Percentiles rank a stretch among this genome's conserved stretches.
Conservation (phyloP, 2,113 vertebrate genomes). For the Antidorcas marsupialis region DNA sequence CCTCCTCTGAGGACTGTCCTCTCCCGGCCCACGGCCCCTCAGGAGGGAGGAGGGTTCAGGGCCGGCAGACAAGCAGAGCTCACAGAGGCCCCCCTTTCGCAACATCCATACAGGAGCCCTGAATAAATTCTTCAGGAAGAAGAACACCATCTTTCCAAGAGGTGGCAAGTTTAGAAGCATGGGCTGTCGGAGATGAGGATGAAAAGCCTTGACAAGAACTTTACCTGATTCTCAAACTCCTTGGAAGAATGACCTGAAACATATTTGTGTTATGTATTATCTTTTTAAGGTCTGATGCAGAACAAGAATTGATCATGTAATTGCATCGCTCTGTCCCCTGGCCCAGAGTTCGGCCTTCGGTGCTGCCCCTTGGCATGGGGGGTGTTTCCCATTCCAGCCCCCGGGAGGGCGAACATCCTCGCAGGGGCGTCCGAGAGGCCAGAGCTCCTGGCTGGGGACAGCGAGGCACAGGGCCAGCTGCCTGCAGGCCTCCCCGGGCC, state of each 20-base stretch:
- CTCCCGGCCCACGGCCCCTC: neutral
- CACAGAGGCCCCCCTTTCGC: neutral
- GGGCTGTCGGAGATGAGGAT: neutral
- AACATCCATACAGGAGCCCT: neutral
- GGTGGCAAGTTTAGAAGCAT: neutral
- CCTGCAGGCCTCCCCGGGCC: neutral
- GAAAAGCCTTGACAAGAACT: neutral
- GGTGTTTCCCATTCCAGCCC: neutral
- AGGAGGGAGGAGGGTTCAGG: neutral
- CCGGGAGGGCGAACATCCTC: neutral
- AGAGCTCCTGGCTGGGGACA: rapidly evolving
- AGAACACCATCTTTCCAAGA: neutral
- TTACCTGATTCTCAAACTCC: neutral
- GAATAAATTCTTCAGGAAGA: neutral
- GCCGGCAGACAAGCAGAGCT: neutral
- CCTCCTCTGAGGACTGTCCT: neutral
- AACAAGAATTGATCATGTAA: neutral
- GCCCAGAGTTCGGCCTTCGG: neutral
- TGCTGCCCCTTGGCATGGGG: neutral
- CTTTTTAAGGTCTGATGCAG: neutral
- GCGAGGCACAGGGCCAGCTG: neutral
- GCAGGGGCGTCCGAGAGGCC: neutral
- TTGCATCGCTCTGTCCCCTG: neutral
- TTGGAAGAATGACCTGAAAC: neutral
- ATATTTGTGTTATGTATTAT: neutral